phyloP scores from a whole-genome alignment of 2,797 vertebrate genomes.

The Oophaga sylvatica region DNA sequence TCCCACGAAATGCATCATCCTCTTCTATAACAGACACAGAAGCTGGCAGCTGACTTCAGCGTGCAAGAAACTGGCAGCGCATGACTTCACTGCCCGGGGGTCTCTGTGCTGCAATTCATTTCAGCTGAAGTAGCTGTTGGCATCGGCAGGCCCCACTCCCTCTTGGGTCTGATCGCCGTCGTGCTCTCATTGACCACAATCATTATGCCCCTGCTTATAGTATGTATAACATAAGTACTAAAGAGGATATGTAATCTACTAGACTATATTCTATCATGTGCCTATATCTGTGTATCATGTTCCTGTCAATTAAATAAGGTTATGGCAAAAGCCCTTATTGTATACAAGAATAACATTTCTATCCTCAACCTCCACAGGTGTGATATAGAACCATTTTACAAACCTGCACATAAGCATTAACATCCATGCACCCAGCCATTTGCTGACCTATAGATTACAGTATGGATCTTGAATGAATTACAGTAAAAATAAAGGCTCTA shows the following conservation, averaged over 20 bases:
- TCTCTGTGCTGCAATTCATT: no score
- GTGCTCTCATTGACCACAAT: no score
- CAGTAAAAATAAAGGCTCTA: slow-evolving; percentile 23
- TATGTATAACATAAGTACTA: no score
- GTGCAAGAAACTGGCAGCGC: no score
- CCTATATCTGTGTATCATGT: background rate
- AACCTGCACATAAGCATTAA: slow-evolving; percentile 8
- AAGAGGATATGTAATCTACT: background rate
- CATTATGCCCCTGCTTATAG: no score
- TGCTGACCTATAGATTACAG: slow-evolving; percentile 14
- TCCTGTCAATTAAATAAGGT: background rate
- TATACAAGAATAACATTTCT: slow-evolving; percentile 7
- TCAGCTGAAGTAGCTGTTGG: no score
- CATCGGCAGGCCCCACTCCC: no score
- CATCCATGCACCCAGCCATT: slow-evolving; percentile 1
- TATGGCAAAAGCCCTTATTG: background rate
- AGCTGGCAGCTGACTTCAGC: no score
- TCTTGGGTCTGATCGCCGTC: no score
- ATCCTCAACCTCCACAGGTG: background rate
- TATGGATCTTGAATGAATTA: slow-evolving; percentile 49
- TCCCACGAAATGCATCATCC: no score
- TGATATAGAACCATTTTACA: background rate
- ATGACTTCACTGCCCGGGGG: no score
- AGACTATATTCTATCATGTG: background rate
- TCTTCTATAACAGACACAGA: no score